Evolutionary conservation across 2,113 vertebrate genomes (phyloP).

Genomic region (Phalacrocorax carbo): DNA sequence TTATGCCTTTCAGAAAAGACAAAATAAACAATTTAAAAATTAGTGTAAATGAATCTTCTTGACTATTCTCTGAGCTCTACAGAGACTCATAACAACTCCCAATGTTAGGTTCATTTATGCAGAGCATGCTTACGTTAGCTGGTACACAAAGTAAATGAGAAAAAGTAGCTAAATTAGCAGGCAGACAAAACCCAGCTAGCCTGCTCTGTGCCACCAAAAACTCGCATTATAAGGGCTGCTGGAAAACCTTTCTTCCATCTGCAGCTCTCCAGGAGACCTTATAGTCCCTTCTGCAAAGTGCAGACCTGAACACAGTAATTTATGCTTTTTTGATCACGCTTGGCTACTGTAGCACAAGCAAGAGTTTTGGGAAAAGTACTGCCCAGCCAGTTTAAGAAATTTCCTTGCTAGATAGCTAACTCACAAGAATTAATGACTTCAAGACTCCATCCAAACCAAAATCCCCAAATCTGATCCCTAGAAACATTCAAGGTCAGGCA

Average conservation of each 20-base stretch:
- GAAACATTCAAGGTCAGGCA: no score
- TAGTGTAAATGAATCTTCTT: background rate
- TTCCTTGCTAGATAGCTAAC: background rate
- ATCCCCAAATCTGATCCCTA: no score
- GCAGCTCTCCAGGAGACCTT: background rate
- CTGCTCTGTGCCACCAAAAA: background rate
- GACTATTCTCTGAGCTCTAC: background rate
- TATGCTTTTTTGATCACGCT: background rate
- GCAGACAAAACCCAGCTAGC: background rate
- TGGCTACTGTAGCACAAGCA: background rate
- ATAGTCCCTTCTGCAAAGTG: background rate
- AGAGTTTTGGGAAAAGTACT: background rate
- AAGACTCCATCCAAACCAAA: background rate
- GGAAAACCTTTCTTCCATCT: background rate
- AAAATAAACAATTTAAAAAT: background rate
- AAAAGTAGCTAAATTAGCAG: background rate
- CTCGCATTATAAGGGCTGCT: background rate
- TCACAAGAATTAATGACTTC: background rate
- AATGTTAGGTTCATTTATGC: accelerated
- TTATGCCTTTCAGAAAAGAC: background rate
- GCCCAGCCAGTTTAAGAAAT: background rate
- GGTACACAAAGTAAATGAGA: background rate
- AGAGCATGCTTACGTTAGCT: background rate
- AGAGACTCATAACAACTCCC: background rate
- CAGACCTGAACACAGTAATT: background rate